Conservation (phyloP, 2,113 vertebrate species). For the Gymnarchus niloticus region DNA sequence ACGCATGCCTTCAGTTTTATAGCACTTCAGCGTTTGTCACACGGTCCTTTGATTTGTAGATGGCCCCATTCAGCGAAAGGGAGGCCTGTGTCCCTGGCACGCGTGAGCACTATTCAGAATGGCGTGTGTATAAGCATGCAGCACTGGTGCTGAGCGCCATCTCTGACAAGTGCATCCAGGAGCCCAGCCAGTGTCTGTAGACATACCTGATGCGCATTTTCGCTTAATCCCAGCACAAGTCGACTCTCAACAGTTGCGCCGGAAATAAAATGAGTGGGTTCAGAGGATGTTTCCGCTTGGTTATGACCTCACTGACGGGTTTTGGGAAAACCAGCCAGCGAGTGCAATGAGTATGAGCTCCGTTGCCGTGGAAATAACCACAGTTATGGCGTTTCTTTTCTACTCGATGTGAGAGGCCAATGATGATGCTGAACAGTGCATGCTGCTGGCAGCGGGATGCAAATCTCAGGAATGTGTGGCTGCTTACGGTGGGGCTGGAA, state of each 20-base stretch:
- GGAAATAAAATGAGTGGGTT: background rate
- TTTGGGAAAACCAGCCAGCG: slow-evolving; percentile 20
- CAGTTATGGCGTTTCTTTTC: slow-evolving; percentile 39
- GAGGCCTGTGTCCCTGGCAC: background rate
- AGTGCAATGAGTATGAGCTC: background rate
- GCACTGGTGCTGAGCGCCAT: background rate
- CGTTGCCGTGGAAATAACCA: slow-evolving; percentile 48
- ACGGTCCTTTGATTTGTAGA: background rate
- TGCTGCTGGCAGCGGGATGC: background rate
- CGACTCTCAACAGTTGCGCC: background rate
- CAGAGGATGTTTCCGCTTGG: slow-evolving; percentile 26
- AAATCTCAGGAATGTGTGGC: background rate
- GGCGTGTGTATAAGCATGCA: background rate
- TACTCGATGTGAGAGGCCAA: slow-evolving; percentile 1
- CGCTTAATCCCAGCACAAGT: background rate
- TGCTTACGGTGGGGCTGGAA: background rate
- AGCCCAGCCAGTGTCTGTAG: background rate
- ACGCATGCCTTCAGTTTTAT: background rate
- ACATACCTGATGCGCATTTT: background rate
- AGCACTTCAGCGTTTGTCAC: background rate
- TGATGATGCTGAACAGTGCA: background rate
- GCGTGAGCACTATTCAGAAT: background rate
- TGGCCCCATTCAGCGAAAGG: background rate
- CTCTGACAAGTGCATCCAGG: background rate
- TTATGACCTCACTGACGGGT: slow-evolving; percentile 42